phyloP scores from a whole-genome alignment of 2,888 invertebrate species.

The Thera britannica region DNA sequence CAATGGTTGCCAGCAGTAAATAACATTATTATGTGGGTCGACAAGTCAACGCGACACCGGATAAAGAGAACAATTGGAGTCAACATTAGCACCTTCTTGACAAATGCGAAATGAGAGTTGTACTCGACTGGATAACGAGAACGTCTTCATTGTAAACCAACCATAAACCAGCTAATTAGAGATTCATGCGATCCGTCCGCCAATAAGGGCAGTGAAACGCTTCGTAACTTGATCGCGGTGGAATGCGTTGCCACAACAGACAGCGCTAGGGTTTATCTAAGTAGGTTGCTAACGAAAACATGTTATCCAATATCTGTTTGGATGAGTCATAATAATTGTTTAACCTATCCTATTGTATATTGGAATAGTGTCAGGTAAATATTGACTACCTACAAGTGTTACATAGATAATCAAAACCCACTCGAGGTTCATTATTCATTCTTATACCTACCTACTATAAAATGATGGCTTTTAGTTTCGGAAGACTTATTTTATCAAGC shows the following conservation, averaged over 20 bases:
- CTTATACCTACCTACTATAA: not conserved
- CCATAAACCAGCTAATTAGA: constrained; percentile 59
- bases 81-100: constrained; percentile 64
- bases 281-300: constrained; percentile 62
- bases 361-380: constrained; percentile 29
- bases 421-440: constrained; percentile 6
- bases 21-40: constrained; percentile 78
- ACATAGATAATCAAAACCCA: constrained; percentile 13
- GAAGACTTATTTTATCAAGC: too few relatives aligned
- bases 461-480: too few relatives aligned
- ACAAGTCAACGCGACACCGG: constrained; percentile 68
- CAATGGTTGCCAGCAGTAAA: constrained; percentile 70
- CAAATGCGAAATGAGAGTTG: constrained; percentile 51
- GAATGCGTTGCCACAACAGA: constrained; percentile 60
- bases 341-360: constrained; percentile 24
- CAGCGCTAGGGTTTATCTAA: constrained; percentile 60
- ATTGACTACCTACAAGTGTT: constrained; percentile 18
- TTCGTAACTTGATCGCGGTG: constrained; percentile 64
- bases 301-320: constrained; percentile 61
- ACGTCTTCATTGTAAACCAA: constrained; percentile 58
- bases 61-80: constrained; percentile 73
- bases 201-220: constrained; percentile 52
- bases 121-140: constrained; percentile 52
- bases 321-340: constrained; percentile 38
- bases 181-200: constrained; percentile 49